Percentiles rank a stretch among this genome's conserved stretches.
Conservation (phyloP, 1,140 invertebrate genomes). For the Chironomus striatipennis region DNA sequence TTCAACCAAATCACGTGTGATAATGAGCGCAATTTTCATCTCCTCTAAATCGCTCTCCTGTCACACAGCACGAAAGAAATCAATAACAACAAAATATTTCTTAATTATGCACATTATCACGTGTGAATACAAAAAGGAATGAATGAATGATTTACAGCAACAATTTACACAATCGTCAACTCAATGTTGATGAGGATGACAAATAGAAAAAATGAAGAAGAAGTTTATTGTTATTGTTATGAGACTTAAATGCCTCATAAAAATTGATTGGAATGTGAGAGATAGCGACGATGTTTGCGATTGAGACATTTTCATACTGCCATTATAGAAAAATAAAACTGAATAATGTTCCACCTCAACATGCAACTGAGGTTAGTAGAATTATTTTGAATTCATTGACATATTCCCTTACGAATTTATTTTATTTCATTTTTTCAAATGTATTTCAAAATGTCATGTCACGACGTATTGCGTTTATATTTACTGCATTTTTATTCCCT, state of each 20-base stretch:
- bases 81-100: too few species aligned
- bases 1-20: too few species aligned
- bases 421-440: background rate
- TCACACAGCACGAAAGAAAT: too few species aligned
- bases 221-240: background rate
- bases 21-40: too few species aligned
- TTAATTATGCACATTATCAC: too few species aligned
- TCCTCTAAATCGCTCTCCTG: too few species aligned
- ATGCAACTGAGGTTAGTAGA: background rate
- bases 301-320: background rate
- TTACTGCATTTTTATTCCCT: background rate
- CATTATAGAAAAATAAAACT: too few species aligned
- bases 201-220: background rate
- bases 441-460: constrained; percentile 19
- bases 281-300: background rate
- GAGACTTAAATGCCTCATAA: background rate
- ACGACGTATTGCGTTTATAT: constrained; percentile 18
- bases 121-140: too few species aligned
- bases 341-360: background rate
- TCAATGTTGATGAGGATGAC: background rate
- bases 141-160: background rate
- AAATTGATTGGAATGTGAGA: background rate
- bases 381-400: constrained; percentile 18
- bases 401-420: constrained; percentile 14
- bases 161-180: background rate